Evolutionary conservation across 1,140 invertebrate genomes (phyloP).

Genomic region (Formica selysi): DNA sequence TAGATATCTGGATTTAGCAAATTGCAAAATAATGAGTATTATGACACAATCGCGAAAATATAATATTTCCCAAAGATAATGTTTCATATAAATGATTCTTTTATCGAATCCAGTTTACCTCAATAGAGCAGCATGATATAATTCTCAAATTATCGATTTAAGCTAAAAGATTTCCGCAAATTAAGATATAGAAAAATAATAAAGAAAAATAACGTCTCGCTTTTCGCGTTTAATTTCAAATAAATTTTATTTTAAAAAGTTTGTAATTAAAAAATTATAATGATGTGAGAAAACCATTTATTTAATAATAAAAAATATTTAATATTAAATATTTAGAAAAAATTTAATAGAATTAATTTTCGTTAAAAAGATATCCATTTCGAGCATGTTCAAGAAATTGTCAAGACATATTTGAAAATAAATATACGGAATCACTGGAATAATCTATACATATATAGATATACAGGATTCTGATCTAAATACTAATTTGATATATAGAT

Average conservation of each 20-base stretch:
- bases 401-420: constrained; percentile 1
- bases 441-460: background rate
- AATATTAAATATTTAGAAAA: background rate
- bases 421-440: background rate
- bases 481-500: too few species aligned
- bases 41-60: background rate
- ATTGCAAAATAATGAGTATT: background rate
- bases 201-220: background rate
- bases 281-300: background rate
- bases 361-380: background rate
- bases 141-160: background rate
- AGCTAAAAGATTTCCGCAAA: background rate
- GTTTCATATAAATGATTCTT: background rate
- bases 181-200: background rate
- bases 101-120: background rate
- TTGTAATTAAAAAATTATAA: background rate
- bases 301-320: constrained; percentile 28
- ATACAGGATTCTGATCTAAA: too few species aligned
- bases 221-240: background rate
- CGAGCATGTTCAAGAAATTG: background rate
- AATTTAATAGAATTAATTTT: background rate
- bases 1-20: background rate
- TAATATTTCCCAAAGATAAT: background rate
- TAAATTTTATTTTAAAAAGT: background rate
- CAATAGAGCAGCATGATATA: background rate